These are phyloP conservation scores for Anodontia alba DNA, from an alignment of 2,888 invertebrate species.

Conservation along the genomic window DNA sequence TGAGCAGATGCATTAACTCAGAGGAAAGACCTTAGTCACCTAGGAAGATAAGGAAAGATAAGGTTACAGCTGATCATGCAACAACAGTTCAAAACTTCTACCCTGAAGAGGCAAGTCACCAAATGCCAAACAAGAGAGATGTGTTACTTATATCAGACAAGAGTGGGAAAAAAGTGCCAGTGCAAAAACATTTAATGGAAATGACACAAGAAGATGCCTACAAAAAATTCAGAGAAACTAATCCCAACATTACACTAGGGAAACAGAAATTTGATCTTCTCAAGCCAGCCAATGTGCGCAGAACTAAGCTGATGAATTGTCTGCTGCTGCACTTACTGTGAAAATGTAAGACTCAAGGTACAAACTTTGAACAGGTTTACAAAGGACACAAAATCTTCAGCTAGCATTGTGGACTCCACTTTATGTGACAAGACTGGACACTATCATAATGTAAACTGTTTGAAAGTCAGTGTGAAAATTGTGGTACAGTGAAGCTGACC, in stretches of 20 bases:
- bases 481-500: slow-evolving; percentile 4
- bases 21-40: no score
- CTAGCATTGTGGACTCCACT: slow-evolving; percentile 1
- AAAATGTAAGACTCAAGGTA: no score
- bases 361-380: no score
- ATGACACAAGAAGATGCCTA: slow-evolving; percentile 30
- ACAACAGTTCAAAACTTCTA: background rate
- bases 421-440: slow-evolving; percentile 10
- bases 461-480: slow-evolving; percentile 19
- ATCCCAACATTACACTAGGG: slow-evolving; percentile 16
- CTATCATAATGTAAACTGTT: background rate
- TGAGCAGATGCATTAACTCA: background rate
- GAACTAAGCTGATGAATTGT: no score
- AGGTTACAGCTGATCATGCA: background rate
- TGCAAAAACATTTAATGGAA: slow-evolving; percentile 5
- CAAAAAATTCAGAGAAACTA: slow-evolving; percentile 15
- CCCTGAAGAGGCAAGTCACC: background rate
- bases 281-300: no score
- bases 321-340: no score
- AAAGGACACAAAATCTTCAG: slow-evolving; percentile 6
- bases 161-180: background rate
- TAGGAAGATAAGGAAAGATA: background rate
- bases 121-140: slow-evolving; percentile 6
- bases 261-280: no score
- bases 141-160: background rate